A percentile compares a stretch with the other conserved stretches of the same genome.
These are phyloP conservation scores for Erebia aethiops DNA, from an alignment of 2,888 invertebrate genomes.

Conservation along the genomic window DNA sequence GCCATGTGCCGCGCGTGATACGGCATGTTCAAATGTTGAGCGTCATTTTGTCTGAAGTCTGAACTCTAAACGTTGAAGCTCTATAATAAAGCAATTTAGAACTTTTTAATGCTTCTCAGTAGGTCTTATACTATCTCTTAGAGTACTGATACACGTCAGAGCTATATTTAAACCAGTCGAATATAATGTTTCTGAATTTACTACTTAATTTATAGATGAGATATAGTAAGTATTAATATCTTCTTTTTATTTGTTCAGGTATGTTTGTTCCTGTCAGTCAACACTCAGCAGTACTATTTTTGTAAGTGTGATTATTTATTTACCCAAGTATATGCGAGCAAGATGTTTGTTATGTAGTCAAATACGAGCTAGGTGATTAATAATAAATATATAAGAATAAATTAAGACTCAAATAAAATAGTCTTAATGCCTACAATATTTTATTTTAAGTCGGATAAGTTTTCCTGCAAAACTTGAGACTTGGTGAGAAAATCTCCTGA, in stretches of 20 bases:
- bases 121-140: neutral
- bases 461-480: neutral
- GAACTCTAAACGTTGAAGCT: no score
- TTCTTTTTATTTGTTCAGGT: slow-evolving; percentile 2
- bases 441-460: slow-evolving; percentile 2
- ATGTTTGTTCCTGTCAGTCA: neutral
- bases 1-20: neutral
- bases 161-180: no score
- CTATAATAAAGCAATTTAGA: no score
- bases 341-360: neutral
- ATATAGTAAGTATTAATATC: neutral
- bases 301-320: slow-evolving; percentile 2
- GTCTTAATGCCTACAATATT: neutral
- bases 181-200: no score
- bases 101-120: neutral
- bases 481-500: slow-evolving; percentile 15
- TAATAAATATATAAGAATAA: no score
- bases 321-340: neutral
- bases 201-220: no score
- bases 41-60: neutral
- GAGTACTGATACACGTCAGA: neutral
- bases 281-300: neutral
- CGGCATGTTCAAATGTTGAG: neutral
- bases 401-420: neutral
- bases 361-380: no score